Evolutionary conservation across 2,113 vertebrate genomes (phyloP), one percentile per base, ranked within the genome.

Genomic region (Gnathonemus longibarbis): DNA sequence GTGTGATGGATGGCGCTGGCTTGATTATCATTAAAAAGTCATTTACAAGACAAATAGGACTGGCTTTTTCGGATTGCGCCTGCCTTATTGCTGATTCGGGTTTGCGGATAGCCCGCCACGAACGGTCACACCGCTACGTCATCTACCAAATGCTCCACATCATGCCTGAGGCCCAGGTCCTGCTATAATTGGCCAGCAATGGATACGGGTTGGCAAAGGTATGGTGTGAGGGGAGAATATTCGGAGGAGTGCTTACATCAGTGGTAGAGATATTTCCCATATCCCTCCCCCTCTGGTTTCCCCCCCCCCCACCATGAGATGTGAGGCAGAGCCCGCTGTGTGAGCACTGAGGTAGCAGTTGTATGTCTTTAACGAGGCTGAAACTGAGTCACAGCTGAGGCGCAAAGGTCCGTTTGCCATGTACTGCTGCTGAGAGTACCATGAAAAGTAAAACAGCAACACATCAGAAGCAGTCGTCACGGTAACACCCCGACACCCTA

Each of bases 11-110:
- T 95, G 93, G 88, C 93, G 89, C 90, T 35, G 90, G 91, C 90
- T 93, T 94, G 90, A 93, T 94, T 94, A 92, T 92, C 93, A 94
- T 95, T 94, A 94, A 93, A 93, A 94, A 91, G 90, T 94, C 2
- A 94, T 95, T 95, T 95, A 93, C 89, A 95, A 94, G 93, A 94
- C 91, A 94, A 94, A 95, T 94, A 93, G 83, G 86, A 89, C 90
- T 62, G 91, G n/a, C 58, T 91, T 87, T 94, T 94, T 91, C 91
- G 91, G 94, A 92, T 94, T 80, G 94, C 90, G 90, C 90, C 93
- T 93, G 91, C 90, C 92, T 94, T 93, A 93, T 90, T 91, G 92
- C 86, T 90, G 7, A 92, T 88, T 93, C 89, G 86, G 89, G 91
- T 83, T 88, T 91, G 87, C 31, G 91, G 88, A 89, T 31, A 89